These are phyloP conservation scores for Hyphantria cunea DNA, from an alignment of 1,140 invertebrate species.

Conservation along the genomic window DNA sequence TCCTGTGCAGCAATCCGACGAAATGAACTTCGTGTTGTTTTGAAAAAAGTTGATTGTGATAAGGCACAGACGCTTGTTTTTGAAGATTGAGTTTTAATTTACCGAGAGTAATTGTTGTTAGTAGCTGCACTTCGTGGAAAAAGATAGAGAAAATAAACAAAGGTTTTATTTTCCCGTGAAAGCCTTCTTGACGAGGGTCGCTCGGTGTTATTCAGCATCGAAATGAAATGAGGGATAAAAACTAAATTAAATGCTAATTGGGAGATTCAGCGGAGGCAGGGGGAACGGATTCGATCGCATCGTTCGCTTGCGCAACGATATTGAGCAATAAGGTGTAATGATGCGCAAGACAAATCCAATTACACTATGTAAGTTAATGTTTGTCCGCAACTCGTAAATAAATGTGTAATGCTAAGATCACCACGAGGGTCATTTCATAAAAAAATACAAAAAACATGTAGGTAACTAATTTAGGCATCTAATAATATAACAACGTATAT, in stretches of 20 bases:
- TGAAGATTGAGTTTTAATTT: conserved; percentile 55
- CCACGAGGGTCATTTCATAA: conserved; percentile 32
- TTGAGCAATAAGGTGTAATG: conserved; percentile 42
- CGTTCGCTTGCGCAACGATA: conserved; percentile 35
- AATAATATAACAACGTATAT: conserved; percentile 53
- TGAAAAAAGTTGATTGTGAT: conserved; percentile 33
- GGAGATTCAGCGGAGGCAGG: conserved; percentile 46
- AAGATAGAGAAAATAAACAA: conserved; percentile 61
- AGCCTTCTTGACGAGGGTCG: conserved; percentile 59
- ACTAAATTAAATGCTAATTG: conserved; percentile 70
- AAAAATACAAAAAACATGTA: conserved; percentile 27
- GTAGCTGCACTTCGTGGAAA: conserved; percentile 45
- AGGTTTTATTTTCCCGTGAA: conserved; percentile 53
- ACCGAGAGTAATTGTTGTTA: conserved; percentile 54
- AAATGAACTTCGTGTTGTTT: conserved; percentile 12
- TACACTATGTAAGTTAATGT: conserved; percentile 34
- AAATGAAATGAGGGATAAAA: conserved; percentile 64
- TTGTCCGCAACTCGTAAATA: conserved; percentile 24
- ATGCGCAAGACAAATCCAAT: conserved; percentile 38
- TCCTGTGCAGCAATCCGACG: conserved; percentile 7
- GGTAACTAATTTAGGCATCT: conserved; percentile 30
- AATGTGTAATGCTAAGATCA: conserved; percentile 30
- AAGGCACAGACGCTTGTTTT: conserved; percentile 48
- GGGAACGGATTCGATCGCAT: conserved; percentile 40
- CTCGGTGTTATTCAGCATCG: conserved; percentile 56